Evolutionary conservation across 2,888 invertebrate genomes (phyloP), one percentile per base, ranked within the genome.

Genomic region (Pachydiplax longipennis): DNA sequence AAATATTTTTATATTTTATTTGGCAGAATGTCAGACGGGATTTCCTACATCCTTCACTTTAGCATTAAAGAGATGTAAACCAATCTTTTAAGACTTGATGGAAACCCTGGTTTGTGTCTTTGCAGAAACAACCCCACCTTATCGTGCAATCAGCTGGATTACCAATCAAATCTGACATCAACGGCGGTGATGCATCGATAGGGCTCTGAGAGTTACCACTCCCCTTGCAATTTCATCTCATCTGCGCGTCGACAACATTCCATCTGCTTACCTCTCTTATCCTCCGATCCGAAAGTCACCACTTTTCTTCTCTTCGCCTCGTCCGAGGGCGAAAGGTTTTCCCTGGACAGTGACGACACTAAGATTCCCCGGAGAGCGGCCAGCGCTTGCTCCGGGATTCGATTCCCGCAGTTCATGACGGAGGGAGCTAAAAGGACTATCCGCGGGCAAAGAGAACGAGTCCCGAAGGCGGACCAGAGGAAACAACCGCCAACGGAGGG

Each of bases 281-380:
- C 87, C n/a, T 58, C 22, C 58, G 87, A 61, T 22, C 87, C 87
- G 18, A 87, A 87, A 31, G 87, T 87, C 35, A 87, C 87, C 35
- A 87, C 87, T 61, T 87, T 87, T 31, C 87, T 58, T 37, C 87
- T 87, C 65, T 65, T 87, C 37, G 87, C 87, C 61, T 87, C 87
- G 65, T 87, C 87, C 22, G 61, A 93, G 80, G 94, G 94, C 13
- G 95, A 94, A 91, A 95, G 94, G 93, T 95, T 95, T 93, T 95
- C 95, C 91, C 94, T 94, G 58, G 95, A 95, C 92, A 95, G 92
- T 80, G 95, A 95, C 91, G 94, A 94, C 92, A 95, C 95, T 91
- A 95, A 94, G 92, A 95, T 95, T 91, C 95, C 95, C 91, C 95
- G 93, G 91, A 95, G 94, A 92, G 95, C 94, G 92, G 95, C 95